These are phyloP conservation scores for Hycleus cichorii DNA, from an alignment of 1,140 invertebrate species.

Conservation along the genomic window DNA sequence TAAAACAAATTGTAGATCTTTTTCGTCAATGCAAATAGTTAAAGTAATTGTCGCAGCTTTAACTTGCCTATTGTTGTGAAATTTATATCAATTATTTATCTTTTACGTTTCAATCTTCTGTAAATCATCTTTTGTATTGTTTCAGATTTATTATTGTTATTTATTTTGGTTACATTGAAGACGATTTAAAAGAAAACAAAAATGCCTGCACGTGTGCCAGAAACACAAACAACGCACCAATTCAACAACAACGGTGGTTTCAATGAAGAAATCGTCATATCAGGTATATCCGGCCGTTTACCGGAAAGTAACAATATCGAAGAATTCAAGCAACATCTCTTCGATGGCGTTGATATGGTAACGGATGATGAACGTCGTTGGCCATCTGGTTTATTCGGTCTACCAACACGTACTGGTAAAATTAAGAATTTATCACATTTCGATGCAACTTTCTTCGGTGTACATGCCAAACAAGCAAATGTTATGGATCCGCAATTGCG, in stretches of 20 bases:
- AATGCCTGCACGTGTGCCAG: slow-evolving; percentile 56
- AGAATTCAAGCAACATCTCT: slow-evolving; percentile 81
- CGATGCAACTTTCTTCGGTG: slow-evolving; percentile 90
- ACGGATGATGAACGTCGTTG: slow-evolving; percentile 80
- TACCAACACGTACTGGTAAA: slow-evolving; percentile 82
- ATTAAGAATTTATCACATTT: slow-evolving; percentile 82
- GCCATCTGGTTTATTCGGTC: slow-evolving; percentile 66
- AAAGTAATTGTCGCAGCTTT: neutral
- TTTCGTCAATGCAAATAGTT: slow-evolving; percentile 1
- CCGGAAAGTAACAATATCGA: slow-evolving; percentile 82
- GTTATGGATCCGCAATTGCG: slow-evolving; percentile 93
- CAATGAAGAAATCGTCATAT: slow-evolving; percentile 75
- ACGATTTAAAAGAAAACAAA: slow-evolving; percentile 21
- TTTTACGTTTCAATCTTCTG: neutral
- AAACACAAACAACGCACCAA: slow-evolving; percentile 38
- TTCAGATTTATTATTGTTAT: neutral
- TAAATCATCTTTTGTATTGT: neutral
- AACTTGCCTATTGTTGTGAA: slow-evolving; percentile 1
- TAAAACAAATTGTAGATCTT: neutral
- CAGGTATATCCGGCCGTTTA: slow-evolving; percentile 82
- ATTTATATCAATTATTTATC: neutral
- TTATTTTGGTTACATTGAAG: neutral
- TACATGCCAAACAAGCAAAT: slow-evolving; percentile 88
- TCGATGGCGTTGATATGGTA: slow-evolving; percentile 79
- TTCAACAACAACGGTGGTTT: slow-evolving; percentile 1